Evolutionary conservation across 2,113 vertebrate genomes (phyloP), one percentile per base, ranked within the genome.

Genomic region (Lepisosteus osseus): DNA sequence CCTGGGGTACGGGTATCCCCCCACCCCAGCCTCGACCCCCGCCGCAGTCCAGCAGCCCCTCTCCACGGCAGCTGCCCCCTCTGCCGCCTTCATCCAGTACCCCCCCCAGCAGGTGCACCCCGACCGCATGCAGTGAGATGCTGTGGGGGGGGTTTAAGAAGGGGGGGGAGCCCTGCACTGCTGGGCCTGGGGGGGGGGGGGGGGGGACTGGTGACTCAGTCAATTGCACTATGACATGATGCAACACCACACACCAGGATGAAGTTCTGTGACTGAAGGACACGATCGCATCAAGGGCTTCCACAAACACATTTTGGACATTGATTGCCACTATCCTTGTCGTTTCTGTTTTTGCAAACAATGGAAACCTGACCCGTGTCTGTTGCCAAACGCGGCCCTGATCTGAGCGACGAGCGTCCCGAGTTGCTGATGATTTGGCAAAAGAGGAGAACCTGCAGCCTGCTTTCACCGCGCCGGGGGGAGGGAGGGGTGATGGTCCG

Each of bases 31-130:
- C 0, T 78, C 95, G 70, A 66, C 86, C 0, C 75, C 93, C 41
- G 84, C 92, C 29, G 76, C 93, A 0, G 85, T 94, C 0, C 88
- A 94, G 67, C 77, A 94, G 2, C 89, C 91, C 2, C 76, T 93
- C 7, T 78, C 86, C 1, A 88, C 81, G 0, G 80, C 93, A 0
- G 84, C 91, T 0, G 90, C 90, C 0, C 77, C 88, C 0, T 85
- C 91, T 1, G 65, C 91, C 0, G 76, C 95, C 29, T 96, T 95
- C 59, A 85, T 97, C 76, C 96, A 96, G 89, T 97, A 96, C 77
- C 93, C 94, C 74, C 85, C 94, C 0, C 93, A 95, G n/a, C 94
- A 95, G 86, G 92, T 96, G 85, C 95, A 95, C 84, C 94, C 95
- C 0, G 96, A 97, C 86, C 89, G 96, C 71, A 94, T 96, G 93